These are phyloP conservation scores for Bubo bubo DNA, from an alignment of 2,113 vertebrate species.

Conservation along the genomic window DNA sequence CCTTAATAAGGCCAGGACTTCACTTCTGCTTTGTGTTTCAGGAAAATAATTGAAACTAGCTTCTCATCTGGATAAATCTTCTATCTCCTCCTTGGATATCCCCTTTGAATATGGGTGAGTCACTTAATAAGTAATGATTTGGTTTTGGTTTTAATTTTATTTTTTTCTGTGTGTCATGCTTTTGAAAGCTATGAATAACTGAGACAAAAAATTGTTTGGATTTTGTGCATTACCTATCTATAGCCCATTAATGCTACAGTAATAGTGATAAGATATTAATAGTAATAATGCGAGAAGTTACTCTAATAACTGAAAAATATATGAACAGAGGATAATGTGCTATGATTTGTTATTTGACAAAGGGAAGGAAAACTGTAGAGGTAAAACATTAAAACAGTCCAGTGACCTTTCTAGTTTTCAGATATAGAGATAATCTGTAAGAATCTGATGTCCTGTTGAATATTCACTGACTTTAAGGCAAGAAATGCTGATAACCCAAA, in stretches of 20 bases:
- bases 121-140: not conserved
- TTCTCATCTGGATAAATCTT: not conserved
- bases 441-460: not conserved
- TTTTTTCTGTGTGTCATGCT: rapidly evolving
- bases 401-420: not conserved
- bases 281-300: not conserved
- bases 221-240: not conserved
- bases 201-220: not conserved
- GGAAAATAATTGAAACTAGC: not conserved
- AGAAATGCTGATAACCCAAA: not conserved
- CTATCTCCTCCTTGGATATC: not conserved
- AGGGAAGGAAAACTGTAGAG: not conserved
- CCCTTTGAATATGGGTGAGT: not conserved
- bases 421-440: not conserved
- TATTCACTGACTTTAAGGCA: not conserved
- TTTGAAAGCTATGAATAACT: not conserved
- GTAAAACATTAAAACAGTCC: not conserved
- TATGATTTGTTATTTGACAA: not conserved
- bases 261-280: not conserved
- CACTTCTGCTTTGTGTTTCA: not conserved
- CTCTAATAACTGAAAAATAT: not conserved
- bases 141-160: rapidly evolving
- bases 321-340: not conserved
- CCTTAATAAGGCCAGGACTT: not conserved
- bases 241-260: not conserved